These are phyloP conservation scores for Hymenopus coronatus DNA, from an alignment of 2,888 invertebrate genomes.

Conservation along the genomic window DNA sequence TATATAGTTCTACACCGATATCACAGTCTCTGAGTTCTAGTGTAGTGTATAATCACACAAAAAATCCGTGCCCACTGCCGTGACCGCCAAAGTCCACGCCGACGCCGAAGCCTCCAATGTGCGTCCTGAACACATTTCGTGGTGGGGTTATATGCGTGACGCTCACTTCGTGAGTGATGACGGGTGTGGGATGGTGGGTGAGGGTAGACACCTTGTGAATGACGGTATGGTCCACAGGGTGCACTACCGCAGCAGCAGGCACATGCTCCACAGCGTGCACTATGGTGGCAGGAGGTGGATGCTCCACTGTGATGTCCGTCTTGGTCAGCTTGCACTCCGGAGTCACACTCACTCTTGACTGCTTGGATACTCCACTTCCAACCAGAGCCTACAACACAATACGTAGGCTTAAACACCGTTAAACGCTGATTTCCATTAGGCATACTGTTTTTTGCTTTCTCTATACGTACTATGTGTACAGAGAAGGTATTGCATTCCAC, in stretches of 20 bases:
- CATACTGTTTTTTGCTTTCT: too few species aligned
- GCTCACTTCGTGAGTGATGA: background rate
- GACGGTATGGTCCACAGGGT: background rate
- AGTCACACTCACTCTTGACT: background rate
- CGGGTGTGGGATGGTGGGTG: background rate
- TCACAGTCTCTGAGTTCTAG: background rate
- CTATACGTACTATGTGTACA: too few species aligned
- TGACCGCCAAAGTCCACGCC: conserved; percentile 36
- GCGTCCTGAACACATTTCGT: background rate
- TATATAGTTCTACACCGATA: background rate
- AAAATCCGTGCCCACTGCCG: conserved; percentile 36
- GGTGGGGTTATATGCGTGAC: background rate
- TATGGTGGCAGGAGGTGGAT: background rate
- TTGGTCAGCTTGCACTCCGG: background rate
- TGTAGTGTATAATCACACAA: background rate
- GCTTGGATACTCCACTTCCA: background rate
- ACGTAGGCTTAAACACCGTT: too few species aligned
- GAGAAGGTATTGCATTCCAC: too few species aligned
- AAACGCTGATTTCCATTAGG: too few species aligned
- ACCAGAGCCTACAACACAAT: background rate
- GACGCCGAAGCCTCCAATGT: conserved; percentile 31
- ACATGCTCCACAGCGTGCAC: background rate
- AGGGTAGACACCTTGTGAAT: background rate
- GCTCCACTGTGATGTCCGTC: background rate
- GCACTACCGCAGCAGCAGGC: background rate